Conservation (phyloP, 2,888 invertebrate genomes). For the Caenorhabditis doughertyi region DNA sequence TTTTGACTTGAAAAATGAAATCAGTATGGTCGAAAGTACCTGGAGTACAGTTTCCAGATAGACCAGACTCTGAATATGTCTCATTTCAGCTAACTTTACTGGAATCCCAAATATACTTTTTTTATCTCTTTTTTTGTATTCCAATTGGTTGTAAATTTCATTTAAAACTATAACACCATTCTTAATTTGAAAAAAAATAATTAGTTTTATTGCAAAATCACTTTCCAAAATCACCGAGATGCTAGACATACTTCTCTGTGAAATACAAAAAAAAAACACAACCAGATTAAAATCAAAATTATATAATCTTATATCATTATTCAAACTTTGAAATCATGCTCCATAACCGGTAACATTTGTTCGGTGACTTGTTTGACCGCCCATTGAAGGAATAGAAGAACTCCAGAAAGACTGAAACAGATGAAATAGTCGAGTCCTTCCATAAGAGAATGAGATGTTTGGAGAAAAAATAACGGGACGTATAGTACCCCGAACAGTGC, state of each 20-base stretch:
- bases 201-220: not conserved
- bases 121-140: no score
- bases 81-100: no score
- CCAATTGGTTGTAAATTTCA: no score
- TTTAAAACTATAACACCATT: no score
- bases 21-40: no score
- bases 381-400: constrained; percentile 53
- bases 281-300: constrained; percentile 2
- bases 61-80: no score
- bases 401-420: constrained; percentile 41
- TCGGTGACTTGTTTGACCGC: constrained; percentile 65
- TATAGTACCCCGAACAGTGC: constrained; percentile 73
- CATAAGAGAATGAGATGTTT: constrained; percentile 68
- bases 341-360: constrained; percentile 73
- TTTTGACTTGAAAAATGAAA: no score
- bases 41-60: no score
- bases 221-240: not conserved
- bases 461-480: constrained; percentile 72
- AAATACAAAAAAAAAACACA: not conserved
- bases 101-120: no score
- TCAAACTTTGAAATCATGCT: constrained; percentile 67
- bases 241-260: not conserved
- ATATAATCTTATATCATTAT: not conserved
- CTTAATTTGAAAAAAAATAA: no score
- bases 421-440: constrained; percentile 68